Evolutionary conservation across 2,888 invertebrate genomes (phyloP).

Genomic region (Plagiodera versicolora): DNA sequence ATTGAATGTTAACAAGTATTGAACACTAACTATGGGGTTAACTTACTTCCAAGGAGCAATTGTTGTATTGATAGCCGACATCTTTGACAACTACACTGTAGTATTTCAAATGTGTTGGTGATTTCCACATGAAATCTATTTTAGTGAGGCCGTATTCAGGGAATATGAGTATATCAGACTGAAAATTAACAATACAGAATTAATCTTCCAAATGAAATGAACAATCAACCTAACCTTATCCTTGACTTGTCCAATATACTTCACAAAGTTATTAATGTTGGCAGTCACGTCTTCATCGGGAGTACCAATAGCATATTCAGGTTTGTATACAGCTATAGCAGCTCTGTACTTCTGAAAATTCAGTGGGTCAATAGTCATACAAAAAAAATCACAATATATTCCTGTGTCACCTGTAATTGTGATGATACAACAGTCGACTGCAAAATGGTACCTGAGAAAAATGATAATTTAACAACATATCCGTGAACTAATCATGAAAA

Average conservation of each 20-base stretch:
- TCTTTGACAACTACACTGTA: conserved; percentile 9
- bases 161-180: conserved; percentile 25
- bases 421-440: no score
- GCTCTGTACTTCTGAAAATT: conserved; percentile 21
- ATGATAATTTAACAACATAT: no score
- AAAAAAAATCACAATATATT: not conserved
- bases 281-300: not conserved
- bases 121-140: not conserved
- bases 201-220: not conserved
- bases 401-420: no score
- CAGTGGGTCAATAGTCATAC: not conserved
- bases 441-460: not conserved
- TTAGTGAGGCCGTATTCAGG: conserved; percentile 24
- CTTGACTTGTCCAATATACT: conserved; percentile 1
- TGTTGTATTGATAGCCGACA: not conserved
- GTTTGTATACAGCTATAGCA: conserved; percentile 17
- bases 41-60: not conserved
- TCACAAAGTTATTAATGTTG: conserved; percentile 6
- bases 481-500: no score
- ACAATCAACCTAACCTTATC: conserved; percentile 2
- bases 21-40: no score
- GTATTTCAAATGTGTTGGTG: not conserved
- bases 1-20: not conserved
- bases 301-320: not conserved
- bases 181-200: not conserved